Base-by-base conservation (phyloP, 2,888 invertebrate species). In the Lepidochrysops patricia region DNA sequence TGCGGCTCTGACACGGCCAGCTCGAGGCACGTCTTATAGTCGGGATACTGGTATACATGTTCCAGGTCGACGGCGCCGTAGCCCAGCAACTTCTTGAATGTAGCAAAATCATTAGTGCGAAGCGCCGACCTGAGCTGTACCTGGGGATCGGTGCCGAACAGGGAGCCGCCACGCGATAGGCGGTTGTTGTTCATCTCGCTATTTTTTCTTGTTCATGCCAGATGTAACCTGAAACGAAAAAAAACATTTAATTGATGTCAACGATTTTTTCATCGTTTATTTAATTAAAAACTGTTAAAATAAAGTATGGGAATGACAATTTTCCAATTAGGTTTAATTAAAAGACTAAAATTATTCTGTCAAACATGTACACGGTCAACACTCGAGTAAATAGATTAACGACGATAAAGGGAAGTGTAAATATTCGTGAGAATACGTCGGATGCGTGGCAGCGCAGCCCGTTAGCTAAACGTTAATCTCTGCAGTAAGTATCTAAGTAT, bases 11-110 rank as follows among this genome's bases (percentile, higher is more conserved):
- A 83, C 27, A 91, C 86, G 2, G 93, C 91, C 12, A 92, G 74
- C 66, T 93, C 92, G 15, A 92, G 82, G 63, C 91, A 91, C 1
- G 92, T 91, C 72, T 91, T 92, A 65, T 91, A 82, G 64, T 91
- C 87, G 1, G 91, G 91, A 63, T 91, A 84, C 23, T 87, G 86
- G 66, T 92, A 92, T 43, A 89, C 83, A 68, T 90, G 72, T 68
- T 91, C 89, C 2, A 92, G 71, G 62, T 93, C 84, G 9, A 90
- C 82, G 25, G 83, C 79, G 54, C 88, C 85, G 63, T 82, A 82
- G 61, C 76, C 72, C 25, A 91, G 79, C 15, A 91, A 76, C 68
- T 87, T 87, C 68, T 84, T 82, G 69, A 92, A 91, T n/a, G 86
- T 85, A 9, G 79, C 72, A 26, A 76, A 77, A 67, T 92, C 90